phyloP scores from a whole-genome alignment of 2,113 vertebrate species.

The Tetraodon nigroviridis region DNA sequence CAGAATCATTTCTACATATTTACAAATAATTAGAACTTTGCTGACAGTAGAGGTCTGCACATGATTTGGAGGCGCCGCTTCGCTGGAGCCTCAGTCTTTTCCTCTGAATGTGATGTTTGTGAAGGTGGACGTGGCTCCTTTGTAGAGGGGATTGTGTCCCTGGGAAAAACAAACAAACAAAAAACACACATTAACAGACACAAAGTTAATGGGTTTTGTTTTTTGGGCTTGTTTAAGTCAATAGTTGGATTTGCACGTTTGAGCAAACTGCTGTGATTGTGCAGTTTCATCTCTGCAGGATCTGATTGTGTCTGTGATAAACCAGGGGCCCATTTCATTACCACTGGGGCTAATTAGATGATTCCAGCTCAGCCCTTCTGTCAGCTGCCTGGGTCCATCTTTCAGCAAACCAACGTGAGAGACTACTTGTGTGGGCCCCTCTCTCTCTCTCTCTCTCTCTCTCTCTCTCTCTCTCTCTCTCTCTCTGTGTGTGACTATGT shows the following conservation, averaged over 20 bases:
- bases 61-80: conserved; percentile 47
- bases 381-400: conserved; percentile 41
- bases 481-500: conserved; percentile 5
- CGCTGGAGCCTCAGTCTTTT: conserved; percentile 67
- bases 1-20: conserved; percentile 69
- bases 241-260: not conserved
- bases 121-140: conserved; percentile 94
- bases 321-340: conserved; percentile 32
- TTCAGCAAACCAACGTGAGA: conserved; percentile 24
- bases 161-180: conserved; percentile 48
- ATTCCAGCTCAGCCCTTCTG: conserved; percentile 68
- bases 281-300: conserved; percentile 26
- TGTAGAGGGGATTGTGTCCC: conserved; percentile 93
- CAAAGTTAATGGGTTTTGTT: not conserved
- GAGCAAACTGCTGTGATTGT: conserved; percentile 18
- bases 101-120: conserved; percentile 95
- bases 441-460: not conserved
- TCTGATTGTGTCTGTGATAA: conserved; percentile 27
- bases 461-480: not conserved
- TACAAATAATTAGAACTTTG: conserved; percentile 62
- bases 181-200: not conserved
- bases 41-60: conserved; percentile 73
- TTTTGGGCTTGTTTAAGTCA: not conserved
- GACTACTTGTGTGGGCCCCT: conserved; percentile 41
- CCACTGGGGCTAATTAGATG: conserved; percentile 60